Conservation (phyloP, 2,888 invertebrate species). For the Apamea monoglypha region DNA sequence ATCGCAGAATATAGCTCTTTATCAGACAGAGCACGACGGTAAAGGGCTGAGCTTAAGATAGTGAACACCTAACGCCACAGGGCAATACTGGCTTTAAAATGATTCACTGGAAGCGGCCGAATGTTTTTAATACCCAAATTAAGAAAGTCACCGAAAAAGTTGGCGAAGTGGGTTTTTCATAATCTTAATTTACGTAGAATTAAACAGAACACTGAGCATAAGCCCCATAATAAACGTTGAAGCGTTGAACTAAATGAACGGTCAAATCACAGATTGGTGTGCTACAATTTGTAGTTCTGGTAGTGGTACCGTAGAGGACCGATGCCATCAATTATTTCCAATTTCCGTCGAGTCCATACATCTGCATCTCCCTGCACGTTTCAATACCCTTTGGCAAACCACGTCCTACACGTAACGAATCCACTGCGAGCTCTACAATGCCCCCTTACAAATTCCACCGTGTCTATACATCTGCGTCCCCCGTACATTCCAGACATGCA, state of each 20-base stretch:
- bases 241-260: not conserved
- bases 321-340: not conserved
- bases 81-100: not conserved
- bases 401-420: not conserved
- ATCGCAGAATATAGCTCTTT: slow-evolving; percentile 26
- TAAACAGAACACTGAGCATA: not conserved
- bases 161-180: not conserved
- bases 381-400: not conserved
- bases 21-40: slow-evolving; percentile 33
- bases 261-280: not conserved
- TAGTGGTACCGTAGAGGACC: not conserved
- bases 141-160: too few relatives aligned
- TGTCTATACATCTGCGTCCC: slow-evolving; percentile 16
- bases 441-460: slow-evolving; percentile 1
- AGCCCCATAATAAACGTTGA: not conserved
- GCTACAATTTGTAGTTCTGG: not conserved
- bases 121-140: not conserved
- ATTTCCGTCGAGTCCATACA: not conserved
- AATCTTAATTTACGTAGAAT: not conserved
- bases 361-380: not conserved
- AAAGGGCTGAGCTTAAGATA: slow-evolving; percentile 37
- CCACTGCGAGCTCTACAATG: not conserved
- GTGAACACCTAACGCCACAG: slow-evolving; percentile 23
- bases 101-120: slow-evolving; percentile 26
- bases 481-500: slow-evolving; percentile 41